Percentiles rank a stretch among this genome's conserved stretches.
Conservation (phyloP, 2,797 vertebrate species). For the Urocyon cinereoargenteus region DNA sequence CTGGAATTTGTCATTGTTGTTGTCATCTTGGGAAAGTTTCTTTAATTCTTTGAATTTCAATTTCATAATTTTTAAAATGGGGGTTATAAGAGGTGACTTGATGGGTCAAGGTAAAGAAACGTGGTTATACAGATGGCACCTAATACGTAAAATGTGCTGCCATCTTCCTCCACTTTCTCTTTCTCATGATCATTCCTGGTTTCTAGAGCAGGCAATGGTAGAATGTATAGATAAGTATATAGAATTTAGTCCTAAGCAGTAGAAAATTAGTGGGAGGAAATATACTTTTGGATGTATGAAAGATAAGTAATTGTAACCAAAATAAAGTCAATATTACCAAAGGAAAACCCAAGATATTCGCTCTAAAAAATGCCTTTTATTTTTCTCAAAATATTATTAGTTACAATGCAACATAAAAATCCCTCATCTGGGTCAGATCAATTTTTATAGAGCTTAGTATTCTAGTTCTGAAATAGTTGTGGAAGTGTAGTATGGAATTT, state of each 20-base stretch:
- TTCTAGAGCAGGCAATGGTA: neutral
- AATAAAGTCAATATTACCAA: conserved; percentile 2
- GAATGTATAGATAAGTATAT: neutral
- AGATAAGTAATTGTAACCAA: neutral
- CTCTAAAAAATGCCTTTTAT: neutral
- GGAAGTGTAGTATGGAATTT: neutral
- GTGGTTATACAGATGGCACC: neutral
- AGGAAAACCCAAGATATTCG: neutral
- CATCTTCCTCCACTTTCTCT: neutral
- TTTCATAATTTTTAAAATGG: neutral
- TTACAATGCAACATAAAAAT: neutral
- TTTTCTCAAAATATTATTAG: conserved; percentile 39
- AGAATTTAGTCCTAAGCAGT: neutral
- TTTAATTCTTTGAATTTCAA: neutral
- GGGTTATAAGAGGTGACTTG: neutral
- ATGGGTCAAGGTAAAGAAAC: neutral
- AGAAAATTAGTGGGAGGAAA: neutral
- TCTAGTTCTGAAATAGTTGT: conserved; percentile 40
- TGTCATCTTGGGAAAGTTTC: neutral
- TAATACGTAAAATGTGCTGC: neutral
- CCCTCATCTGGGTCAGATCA: neutral
- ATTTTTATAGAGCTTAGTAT: neutral
- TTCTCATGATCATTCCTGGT: neutral
- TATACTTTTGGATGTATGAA: neutral
- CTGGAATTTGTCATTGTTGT: neutral